Percentiles rank a stretch among this genome's conserved stretches.
These are phyloP conservation scores for Antheraea mylitta DNA, from an alignment of 1,140 invertebrate genomes.

Conservation along the genomic window DNA sequence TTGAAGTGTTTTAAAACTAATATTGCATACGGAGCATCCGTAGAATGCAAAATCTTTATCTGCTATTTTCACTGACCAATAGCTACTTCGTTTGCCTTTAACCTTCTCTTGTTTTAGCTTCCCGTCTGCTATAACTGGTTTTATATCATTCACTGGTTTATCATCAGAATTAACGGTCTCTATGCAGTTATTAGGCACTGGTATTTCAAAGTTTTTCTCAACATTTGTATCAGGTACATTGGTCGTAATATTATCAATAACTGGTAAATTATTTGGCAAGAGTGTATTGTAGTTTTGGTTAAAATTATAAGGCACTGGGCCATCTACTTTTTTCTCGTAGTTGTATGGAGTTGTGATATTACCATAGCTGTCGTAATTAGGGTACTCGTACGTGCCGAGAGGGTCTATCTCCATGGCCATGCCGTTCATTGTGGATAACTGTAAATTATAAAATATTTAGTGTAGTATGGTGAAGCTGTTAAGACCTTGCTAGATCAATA, in stretches of 20 bases:
- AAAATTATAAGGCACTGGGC: conserved; percentile 10
- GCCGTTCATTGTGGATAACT: conserved; percentile 21
- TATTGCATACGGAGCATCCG: conserved; percentile 61
- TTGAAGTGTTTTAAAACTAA: conserved; percentile 42
- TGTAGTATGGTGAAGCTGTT: too few species aligned
- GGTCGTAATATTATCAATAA: not conserved
- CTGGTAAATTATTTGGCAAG: not conserved
- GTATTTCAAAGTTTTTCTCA: not conserved
- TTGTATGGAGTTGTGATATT: conserved; percentile 14
- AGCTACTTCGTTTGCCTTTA: conserved; percentile 38
- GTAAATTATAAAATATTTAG: not conserved
- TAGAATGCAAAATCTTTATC: conserved; percentile 61
- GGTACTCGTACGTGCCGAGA: conserved; percentile 33
- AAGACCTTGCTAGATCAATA: too few species aligned
- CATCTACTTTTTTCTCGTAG: conserved; percentile 10
- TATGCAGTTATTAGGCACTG: not conserved
- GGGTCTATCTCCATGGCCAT: conserved; percentile 30
- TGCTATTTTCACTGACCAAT: conserved; percentile 56
- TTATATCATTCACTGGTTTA: conserved; percentile 12
- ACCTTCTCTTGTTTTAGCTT: conserved; percentile 38
- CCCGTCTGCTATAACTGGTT: conserved; percentile 21
- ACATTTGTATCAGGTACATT: not conserved
- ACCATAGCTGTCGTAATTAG: conserved; percentile 16
- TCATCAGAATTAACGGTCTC: not conserved
- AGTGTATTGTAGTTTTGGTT: conserved; percentile 11